These are phyloP conservation scores for Saccopteryx leptura DNA, from an alignment of 2,113 vertebrate genomes.

Conservation along the genomic window DNA sequence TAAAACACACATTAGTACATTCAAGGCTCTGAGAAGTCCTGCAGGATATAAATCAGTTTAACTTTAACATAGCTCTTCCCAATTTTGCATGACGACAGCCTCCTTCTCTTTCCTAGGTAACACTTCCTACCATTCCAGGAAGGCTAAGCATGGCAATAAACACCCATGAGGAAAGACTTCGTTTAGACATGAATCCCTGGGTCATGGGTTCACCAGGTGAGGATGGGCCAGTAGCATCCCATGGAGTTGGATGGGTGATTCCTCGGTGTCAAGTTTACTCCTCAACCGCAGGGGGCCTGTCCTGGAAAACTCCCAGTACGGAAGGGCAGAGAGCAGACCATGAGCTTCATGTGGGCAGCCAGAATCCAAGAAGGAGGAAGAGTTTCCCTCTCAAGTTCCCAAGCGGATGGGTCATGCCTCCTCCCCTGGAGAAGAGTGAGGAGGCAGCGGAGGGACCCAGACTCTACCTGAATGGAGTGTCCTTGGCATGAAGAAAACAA, in stretches of 20 bases:
- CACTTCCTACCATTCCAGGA: background rate
- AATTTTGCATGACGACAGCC: background rate
- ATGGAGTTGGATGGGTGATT: background rate
- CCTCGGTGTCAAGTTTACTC: background rate
- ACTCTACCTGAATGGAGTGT: rapidly evolving
- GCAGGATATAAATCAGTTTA: background rate
- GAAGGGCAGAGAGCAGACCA: background rate
- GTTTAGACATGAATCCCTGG: background rate
- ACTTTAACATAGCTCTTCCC: background rate
- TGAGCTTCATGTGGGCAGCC: background rate
- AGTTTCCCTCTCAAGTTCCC: background rate
- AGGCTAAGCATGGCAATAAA: background rate
- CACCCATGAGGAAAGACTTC: background rate
- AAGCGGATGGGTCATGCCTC: no score
- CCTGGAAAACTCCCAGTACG: background rate
- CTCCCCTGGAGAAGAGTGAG: background rate
- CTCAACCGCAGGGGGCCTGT: background rate
- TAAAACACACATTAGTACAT: background rate
- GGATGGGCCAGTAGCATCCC: background rate
- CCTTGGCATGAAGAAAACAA: background rate
- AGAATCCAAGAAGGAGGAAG: background rate
- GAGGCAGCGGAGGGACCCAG: background rate
- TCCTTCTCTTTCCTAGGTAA: background rate
- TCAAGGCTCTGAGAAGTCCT: slow-evolving; percentile 13
- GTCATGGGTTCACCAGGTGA: background rate